phyloP scores from a whole-genome alignment of 2,797 vertebrate genomes.

The Picus viridis region DNA sequence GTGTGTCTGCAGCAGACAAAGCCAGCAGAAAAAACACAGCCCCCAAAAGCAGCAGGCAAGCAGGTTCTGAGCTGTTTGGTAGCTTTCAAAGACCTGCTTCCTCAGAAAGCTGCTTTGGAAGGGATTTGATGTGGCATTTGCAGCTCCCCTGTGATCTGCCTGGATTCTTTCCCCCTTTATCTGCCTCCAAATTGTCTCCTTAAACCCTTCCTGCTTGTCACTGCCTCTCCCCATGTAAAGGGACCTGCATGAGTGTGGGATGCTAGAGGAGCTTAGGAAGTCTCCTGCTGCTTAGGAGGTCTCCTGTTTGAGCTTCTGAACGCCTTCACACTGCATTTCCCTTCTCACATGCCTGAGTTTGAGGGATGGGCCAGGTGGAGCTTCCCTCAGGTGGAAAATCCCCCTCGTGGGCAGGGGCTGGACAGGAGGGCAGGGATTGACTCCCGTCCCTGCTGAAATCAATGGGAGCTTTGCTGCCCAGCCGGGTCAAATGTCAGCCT shows the following conservation, averaged over 20 bases:
- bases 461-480: slow-evolving; percentile 31
- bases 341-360: slow-evolving; percentile 19
- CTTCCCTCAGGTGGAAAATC: slow-evolving; percentile 57
- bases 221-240: slow-evolving; percentile 13
- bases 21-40: not conserved
- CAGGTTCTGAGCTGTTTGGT: slow-evolving; percentile 54
- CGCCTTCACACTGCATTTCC: slow-evolving; percentile 17
- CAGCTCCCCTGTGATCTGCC: slow-evolving; percentile 57
- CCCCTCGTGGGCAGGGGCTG: not conserved
- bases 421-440: slow-evolving; percentile 41
- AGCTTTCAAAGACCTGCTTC: slow-evolving; percentile 67
- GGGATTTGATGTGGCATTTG: slow-evolving; percentile 59
- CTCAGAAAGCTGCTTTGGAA: slow-evolving; percentile 65
- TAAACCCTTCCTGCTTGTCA: slow-evolving; percentile 43
- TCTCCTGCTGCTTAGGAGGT: not conserved
- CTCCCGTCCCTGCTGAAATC: slow-evolving; percentile 28
- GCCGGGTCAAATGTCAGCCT: slow-evolving; percentile 61
- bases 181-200: slow-evolving; percentile 37
- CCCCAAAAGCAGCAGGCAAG: slow-evolving; percentile 47
- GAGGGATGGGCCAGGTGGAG: slow-evolving; percentile 40
- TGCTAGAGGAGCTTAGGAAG: slow-evolving; percentile 32
- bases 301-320: slow-evolving; percentile 22
- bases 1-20: slow-evolving; percentile 14
- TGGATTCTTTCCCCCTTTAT: slow-evolving; percentile 50
- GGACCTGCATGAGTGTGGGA: slow-evolving; percentile 27